These are phyloP conservation scores for Cheilosia variabilis DNA, from an alignment of 2,888 invertebrate genomes.

Conservation along the genomic window DNA sequence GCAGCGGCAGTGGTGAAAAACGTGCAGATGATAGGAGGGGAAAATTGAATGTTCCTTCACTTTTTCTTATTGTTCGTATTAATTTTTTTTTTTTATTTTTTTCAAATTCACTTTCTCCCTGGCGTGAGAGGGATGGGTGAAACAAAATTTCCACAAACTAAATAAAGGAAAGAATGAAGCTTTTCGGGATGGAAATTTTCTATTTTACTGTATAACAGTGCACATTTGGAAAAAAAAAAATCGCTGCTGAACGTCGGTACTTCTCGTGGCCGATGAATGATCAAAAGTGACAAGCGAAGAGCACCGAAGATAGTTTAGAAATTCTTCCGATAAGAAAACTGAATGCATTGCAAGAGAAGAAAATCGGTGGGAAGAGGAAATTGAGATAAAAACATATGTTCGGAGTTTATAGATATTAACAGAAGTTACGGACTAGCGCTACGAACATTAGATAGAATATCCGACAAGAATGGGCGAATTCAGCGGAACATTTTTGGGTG, in stretches of 20 bases:
- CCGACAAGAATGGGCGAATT: not conserved
- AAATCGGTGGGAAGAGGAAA: constrained; percentile 21
- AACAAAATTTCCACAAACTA: not conserved
- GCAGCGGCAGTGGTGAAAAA: constrained; percentile 40
- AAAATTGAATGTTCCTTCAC: constrained; percentile 20
- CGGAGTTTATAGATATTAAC: not conserved
- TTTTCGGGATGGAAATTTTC: constrained; percentile 32
- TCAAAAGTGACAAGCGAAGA: constrained; percentile 52
- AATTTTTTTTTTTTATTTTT: not conserved
- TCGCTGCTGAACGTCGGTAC: constrained; percentile 33
- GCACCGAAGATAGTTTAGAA: constrained; percentile 1
- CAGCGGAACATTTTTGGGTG: not conserved
- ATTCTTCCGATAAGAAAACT: constrained; percentile 41
- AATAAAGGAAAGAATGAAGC: constrained; percentile 7
- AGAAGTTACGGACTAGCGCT: not conserved
- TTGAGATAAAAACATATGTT: constrained; percentile 53
- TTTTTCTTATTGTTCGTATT: constrained; percentile 24
- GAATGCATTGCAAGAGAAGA: not conserved
- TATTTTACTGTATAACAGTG: constrained; percentile 24
- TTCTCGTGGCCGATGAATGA: constrained; percentile 52
- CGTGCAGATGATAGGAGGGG: constrained; percentile 53
- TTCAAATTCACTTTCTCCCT: constrained; percentile 6
- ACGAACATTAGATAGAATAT: not conserved
- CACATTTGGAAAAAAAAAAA: constrained; percentile 38
- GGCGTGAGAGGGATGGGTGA: not conserved